phyloP scores from a whole-genome alignment of 2,113 vertebrate genomes.

The Varanus salvator region DNA sequence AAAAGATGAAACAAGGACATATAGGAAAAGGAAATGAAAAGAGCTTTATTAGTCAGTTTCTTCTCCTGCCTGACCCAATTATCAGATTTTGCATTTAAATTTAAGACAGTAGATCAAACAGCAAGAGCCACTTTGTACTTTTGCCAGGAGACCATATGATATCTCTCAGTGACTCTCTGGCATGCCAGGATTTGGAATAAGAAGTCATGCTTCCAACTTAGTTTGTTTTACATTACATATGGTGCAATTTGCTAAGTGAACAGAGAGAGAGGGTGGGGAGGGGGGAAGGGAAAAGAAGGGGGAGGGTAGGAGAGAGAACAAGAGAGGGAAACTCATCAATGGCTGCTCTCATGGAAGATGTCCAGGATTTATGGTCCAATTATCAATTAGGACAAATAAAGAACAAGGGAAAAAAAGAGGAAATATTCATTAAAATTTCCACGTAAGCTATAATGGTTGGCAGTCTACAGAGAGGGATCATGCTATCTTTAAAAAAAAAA shows the following conservation, averaged over 20 bases:
- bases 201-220: slow-evolving; percentile 70
- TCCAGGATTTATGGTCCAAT: slow-evolving; percentile 73
- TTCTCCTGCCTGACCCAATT: slow-evolving; percentile 88
- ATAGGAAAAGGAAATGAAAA: slow-evolving; percentile 85
- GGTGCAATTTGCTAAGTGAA: slow-evolving; percentile 67
- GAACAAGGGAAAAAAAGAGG: slow-evolving; percentile 53
- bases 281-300: neutral
- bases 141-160: slow-evolving; percentile 88
- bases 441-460: slow-evolving; percentile 63
- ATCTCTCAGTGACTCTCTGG: slow-evolving; percentile 82
- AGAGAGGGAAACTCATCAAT: slow-evolving; percentile 49
- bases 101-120: slow-evolving; percentile 89
- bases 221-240: slow-evolving; percentile 77
- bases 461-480: slow-evolving; percentile 58
- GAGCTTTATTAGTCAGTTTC: slow-evolving; percentile 81
- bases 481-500: slow-evolving; percentile 44
- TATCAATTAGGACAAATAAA: slow-evolving; percentile 67
- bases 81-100: slow-evolving; percentile 86
- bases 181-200: slow-evolving; percentile 75
- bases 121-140: slow-evolving; percentile 84
- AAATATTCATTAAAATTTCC: slow-evolving; percentile 73
- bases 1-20: slow-evolving; percentile 78
- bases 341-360: slow-evolving; percentile 59
- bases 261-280: neutral
- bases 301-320: neutral